Evolutionary conservation across 1,140 invertebrate species (phyloP), one percentile per base, ranked within the genome.

Genomic region (Drosophila pruinosa): DNA sequence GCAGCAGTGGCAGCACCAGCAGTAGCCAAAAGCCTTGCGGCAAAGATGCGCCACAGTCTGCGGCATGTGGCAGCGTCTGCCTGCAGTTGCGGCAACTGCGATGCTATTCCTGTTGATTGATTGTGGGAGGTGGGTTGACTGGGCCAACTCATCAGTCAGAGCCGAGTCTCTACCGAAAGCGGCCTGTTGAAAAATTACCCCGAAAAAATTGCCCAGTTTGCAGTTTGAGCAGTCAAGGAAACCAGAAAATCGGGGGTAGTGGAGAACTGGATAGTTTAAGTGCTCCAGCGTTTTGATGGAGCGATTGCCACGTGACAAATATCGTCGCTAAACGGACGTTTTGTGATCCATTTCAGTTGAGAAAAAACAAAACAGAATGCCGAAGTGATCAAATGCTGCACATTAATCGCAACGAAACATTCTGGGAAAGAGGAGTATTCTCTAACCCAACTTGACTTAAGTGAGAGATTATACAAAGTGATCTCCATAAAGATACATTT

Each of bases 11-110:
- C 56, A 59, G 38, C 57, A 58, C 47, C 31, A 31, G 70, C 75
- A 77, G 78, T 81, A 83, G 80, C 79, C 56, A 50, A 76, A 70
- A 69, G 76, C 43, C 80, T 58, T 39, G 63, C 36, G 39, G 74
- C 65, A 65, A 45, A 75, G 70, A 83, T 67, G 69, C 68, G 59
- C 62, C 52, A 56, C 54, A 62, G 61, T 56, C 63, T 72, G 64
- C 17, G 45, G 47, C 72, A 45, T n/a, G 41, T 68, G 8, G 28
- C 28, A 31, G 28, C 0, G 10, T 4, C 0, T 12, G 31, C 0
- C 31, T 34, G 31, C 31, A n/a, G n/a, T 34, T 10, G 53, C 43
- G 53, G 28, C 31, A 4, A 12, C 53, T 12, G 21, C 34, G 19
- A 39, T 19, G 53, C 28, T n/a, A 19, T 28, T 28, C 45, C 43